Evolutionary conservation across 1,140 invertebrate species (phyloP).

Genomic region (Tetranychus urticae): DNA sequence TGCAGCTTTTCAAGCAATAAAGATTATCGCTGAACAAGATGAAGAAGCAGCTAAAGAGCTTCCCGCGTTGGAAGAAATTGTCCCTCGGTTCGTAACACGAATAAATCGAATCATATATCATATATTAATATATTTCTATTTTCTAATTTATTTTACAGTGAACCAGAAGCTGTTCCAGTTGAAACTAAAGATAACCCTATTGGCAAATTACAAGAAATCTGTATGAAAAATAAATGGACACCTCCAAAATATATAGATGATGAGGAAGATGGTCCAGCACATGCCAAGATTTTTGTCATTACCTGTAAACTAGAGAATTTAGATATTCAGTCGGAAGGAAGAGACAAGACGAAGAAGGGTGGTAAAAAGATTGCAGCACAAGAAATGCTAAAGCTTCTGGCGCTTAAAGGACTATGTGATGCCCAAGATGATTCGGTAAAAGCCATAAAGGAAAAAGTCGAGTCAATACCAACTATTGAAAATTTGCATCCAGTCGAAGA

Average conservation of each 20-base stretch:
- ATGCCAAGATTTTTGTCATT: slow-evolving; percentile 76
- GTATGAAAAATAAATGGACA: slow-evolving; percentile 78
- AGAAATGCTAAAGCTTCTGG: slow-evolving; percentile 2
- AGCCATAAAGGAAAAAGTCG: background rate
- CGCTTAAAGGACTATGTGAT: background rate
- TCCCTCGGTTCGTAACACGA: too few relatives aligned
- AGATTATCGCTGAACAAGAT: background rate
- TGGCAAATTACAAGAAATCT: slow-evolving; percentile 72
- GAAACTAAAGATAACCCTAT: slow-evolving; percentile 45
- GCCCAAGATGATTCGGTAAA: background rate
- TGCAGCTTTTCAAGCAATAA: slow-evolving; percentile 51
- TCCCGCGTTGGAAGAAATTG: too few relatives aligned
- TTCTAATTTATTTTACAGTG: too few relatives aligned
- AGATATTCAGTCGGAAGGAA: slow-evolving; percentile 26
- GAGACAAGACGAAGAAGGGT: slow-evolving; percentile 80
- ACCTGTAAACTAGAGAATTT: slow-evolving; percentile 43
- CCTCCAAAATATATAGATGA: slow-evolving; percentile 69
- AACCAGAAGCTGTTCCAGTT: too few relatives aligned
- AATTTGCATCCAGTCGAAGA: too few relatives aligned
- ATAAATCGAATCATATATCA: too few relatives aligned
- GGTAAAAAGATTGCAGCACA: slow-evolving; percentile 64
- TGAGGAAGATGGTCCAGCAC: slow-evolving; percentile 66
- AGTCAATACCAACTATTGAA: too few relatives aligned
- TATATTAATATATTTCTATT: too few relatives aligned
- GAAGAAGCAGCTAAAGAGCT: too few relatives aligned